Percentiles rank a stretch among this genome's conserved stretches.
phyloP scores from a whole-genome alignment of 2,113 vertebrate species.

The Crypturellus undulatus region DNA sequence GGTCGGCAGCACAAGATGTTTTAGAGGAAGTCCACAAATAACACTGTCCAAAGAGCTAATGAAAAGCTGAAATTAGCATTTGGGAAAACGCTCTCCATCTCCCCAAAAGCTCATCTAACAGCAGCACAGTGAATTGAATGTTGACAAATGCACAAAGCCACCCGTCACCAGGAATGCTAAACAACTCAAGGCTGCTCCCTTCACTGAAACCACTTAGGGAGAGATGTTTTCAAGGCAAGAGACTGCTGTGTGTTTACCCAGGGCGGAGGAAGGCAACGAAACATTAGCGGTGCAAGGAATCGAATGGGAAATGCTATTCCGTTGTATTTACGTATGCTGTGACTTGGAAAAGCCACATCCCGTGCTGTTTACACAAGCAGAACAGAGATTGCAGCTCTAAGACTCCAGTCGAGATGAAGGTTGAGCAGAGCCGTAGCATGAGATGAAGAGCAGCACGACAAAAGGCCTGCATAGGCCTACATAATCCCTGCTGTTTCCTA shows the following conservation, averaged over 20 bases:
- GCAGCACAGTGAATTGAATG: not conserved
- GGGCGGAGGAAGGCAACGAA: not conserved
- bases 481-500: not conserved
- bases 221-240: not conserved
- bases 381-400: not conserved
- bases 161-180: not conserved
- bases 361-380: not conserved
- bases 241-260: not conserved
- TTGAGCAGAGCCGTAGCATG: slow-evolving; percentile 1
- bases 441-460: slow-evolving; percentile 15
- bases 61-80: slow-evolving; percentile 39
- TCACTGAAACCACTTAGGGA: not conserved
- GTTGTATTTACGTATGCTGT: not conserved
- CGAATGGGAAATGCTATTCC: not conserved
- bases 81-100: slow-evolving; percentile 32
- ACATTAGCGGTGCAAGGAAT: not conserved
- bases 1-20: slow-evolving; percentile 31
- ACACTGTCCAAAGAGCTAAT: slow-evolving; percentile 28
- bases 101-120: slow-evolving; percentile 20
- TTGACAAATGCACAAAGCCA: not conserved
- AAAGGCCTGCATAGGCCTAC: not conserved
- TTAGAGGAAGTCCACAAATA: slow-evolving; percentile 46
- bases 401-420: not conserved
- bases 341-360: not conserved
- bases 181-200: not conserved